Evolutionary conservation across 2,888 invertebrate genomes (phyloP).

Genomic region (Lepidonotus clava): DNA sequence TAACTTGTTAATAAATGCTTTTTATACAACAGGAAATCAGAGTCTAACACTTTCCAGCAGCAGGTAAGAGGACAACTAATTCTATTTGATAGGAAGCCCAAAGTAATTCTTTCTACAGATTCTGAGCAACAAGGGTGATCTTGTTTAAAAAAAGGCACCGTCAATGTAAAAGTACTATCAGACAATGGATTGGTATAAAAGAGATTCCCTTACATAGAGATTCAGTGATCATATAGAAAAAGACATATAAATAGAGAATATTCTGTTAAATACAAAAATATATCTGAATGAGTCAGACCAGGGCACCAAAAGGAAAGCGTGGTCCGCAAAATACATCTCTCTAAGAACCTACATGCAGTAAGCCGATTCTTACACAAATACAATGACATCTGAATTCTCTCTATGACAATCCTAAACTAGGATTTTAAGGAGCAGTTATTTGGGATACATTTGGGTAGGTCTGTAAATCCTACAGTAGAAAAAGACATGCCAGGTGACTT

Average conservation of each 20-base stretch:
- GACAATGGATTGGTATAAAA: too few relatives aligned
- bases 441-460: neutral
- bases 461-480: neutral
- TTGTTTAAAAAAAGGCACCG: too few relatives aligned
- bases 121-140: too few relatives aligned
- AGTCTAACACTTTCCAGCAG: too few relatives aligned
- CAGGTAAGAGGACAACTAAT: too few relatives aligned
- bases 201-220: too few relatives aligned
- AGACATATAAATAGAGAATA: neutral
- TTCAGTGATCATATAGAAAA: neutral
- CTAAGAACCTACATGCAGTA: neutral
- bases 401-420: neutral
- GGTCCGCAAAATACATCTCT: neutral
- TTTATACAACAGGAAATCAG: too few relatives aligned
- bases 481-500: neutral
- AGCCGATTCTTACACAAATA: neutral
- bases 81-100: too few relatives aligned
- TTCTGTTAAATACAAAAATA: conserved; percentile 9
- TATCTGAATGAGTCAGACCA: neutral
- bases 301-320: neutral
- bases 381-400: neutral
- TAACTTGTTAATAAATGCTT: too few relatives aligned
- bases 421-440: neutral
- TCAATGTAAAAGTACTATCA: too few relatives aligned
- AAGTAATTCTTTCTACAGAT: too few relatives aligned